These are phyloP conservation scores for Pseudoatta argentina DNA, from an alignment of 1,140 invertebrate genomes.

Conservation along the genomic window DNA sequence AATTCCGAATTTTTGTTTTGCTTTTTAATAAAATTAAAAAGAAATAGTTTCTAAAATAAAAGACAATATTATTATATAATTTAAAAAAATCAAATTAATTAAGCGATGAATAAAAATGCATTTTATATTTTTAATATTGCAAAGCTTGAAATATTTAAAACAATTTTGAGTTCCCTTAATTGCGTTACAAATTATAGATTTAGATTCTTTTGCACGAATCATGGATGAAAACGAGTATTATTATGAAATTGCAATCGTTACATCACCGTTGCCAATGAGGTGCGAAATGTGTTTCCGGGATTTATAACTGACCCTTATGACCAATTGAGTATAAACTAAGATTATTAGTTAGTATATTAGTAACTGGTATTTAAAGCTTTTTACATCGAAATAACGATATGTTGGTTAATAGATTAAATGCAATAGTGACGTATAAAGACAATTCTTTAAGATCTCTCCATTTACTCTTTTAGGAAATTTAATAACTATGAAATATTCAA, in stretches of 20 bases:
- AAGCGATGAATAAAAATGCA: not conserved
- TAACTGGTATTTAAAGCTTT: constrained; percentile 43
- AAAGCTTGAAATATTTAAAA: not conserved
- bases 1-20: not conserved
- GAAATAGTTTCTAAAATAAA: not conserved
- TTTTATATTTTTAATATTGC: not conserved
- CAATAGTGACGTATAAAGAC: not conserved
- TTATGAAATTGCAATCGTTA: constrained; percentile 29
- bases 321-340: constrained; percentile 54
- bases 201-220: constrained; percentile 27
- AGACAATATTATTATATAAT: not conserved
- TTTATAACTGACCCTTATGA: constrained; percentile 54
- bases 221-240: constrained; percentile 15
- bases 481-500: not conserved
- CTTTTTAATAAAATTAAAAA: constrained; percentile 4
- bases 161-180: not conserved
- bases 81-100: not conserved
- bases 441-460: not conserved
- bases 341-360: constrained; percentile 31
- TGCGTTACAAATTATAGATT: not conserved
- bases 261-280: constrained; percentile 41
- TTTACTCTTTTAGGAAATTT: not conserved
- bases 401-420: not conserved
- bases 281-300: constrained; percentile 56
- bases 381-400: constrained; percentile 8